A percentile compares a stretch with the other conserved stretches of the same genome.
Evolutionary conservation across 2,113 vertebrate species (phyloP).

Genomic region (Ceyx margarethae): DNA sequence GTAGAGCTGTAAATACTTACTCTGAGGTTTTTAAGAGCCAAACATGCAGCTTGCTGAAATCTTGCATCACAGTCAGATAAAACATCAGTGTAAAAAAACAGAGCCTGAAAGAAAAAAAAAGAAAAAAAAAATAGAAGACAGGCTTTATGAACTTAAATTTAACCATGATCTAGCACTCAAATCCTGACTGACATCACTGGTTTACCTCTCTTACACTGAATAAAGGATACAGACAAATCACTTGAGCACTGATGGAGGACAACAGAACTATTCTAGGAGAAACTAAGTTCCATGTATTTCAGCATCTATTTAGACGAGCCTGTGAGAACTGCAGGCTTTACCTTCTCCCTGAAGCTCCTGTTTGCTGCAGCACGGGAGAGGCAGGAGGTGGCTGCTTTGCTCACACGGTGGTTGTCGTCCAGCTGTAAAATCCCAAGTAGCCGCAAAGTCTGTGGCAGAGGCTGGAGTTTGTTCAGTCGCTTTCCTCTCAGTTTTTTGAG

Average conservation of each 20-base stretch:
- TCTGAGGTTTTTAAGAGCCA: conserved; percentile 87
- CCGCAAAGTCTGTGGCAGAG: conserved; percentile 79
- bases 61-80: conserved; percentile 66
- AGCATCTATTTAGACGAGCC: neutral
- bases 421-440: conserved; percentile 84
- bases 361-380: conserved; percentile 71
- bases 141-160: rapidly evolving
- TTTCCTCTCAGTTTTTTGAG: conserved; percentile 83
- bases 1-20: conserved; percentile 67
- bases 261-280: neutral
- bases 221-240: neutral
- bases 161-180: too few relatives aligned
- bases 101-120: conserved; percentile 66
- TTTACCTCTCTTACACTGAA: neutral
- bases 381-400: conserved; percentile 76
- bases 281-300: neutral
- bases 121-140: rapidly evolving
- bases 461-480: conserved; percentile 80
- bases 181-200: neutral
- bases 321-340: neutral
- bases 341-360: conserved; percentile 83
- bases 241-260: neutral
- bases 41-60: conserved; percentile 83
- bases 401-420: conserved; percentile 82
- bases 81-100: conserved; percentile 83